Percentiles rank a stretch among this genome's conserved stretches.
These are phyloP conservation scores for Elysia chlorotica DNA, from an alignment of 1,140 invertebrate genomes.

Conservation along the genomic window DNA sequence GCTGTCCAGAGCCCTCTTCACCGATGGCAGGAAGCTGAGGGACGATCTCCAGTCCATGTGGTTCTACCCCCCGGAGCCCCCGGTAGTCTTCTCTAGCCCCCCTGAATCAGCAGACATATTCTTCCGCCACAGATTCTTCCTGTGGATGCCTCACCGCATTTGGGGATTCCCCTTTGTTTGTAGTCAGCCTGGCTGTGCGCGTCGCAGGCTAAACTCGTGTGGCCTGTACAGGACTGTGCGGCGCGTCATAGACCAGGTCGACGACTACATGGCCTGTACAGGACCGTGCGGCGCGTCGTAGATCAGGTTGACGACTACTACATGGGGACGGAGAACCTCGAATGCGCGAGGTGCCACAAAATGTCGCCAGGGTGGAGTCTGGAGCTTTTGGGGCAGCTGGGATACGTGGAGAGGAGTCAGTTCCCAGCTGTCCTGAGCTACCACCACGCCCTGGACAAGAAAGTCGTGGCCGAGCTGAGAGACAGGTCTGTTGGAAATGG, in stretches of 20 bases:
- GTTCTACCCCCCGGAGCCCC: not conserved
- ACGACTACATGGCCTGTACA: too few relatives aligned
- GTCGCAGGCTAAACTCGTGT: too few relatives aligned
- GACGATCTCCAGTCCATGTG: not conserved
- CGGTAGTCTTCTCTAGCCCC: not conserved
- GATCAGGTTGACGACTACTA: not conserved
- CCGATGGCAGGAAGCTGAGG: not conserved
- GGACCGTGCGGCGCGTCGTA: too few relatives aligned
- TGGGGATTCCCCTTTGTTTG: too few relatives aligned
- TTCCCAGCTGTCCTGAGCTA: not conserved
- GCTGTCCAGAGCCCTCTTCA: not conserved
- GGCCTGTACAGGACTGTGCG: too few relatives aligned
- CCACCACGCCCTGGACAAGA: not conserved
- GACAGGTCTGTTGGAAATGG: constrained; percentile 27
- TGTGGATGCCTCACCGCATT: too few relatives aligned
- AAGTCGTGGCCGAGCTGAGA: not conserved
- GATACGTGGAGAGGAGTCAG: too few relatives aligned
- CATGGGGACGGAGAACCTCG: not conserved
- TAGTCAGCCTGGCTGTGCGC: too few relatives aligned
- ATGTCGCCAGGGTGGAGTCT: not conserved
- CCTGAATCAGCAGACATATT: not conserved
- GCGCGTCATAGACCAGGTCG: too few relatives aligned
- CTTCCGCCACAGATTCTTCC: not conserved
- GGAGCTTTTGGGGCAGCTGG: too few relatives aligned
- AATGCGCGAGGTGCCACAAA: not conserved